Conservation (phyloP, 2,797 vertebrate genomes). For the Hipposideros larvatus region DNA sequence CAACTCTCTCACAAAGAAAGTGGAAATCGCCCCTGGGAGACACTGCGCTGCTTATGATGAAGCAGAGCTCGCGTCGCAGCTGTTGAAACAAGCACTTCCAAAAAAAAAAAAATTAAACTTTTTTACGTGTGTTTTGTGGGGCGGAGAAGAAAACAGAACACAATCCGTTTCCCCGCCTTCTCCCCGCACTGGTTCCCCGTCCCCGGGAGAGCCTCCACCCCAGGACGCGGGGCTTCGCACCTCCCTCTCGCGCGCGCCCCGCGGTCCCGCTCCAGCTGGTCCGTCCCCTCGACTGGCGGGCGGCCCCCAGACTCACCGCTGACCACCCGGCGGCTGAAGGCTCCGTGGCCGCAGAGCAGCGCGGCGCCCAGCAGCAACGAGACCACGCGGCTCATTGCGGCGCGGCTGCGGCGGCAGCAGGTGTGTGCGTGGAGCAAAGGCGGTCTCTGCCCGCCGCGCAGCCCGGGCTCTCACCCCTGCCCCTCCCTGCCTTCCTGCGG, state of each 20-base stretch:
- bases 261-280: background rate
- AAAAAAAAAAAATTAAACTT: constrained; percentile 12
- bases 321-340: constrained; percentile 85
- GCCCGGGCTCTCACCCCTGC: background rate
- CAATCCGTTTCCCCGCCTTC: accelerated
- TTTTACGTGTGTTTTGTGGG: background rate
- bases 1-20: constrained; percentile 20
- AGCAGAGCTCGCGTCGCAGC: background rate
- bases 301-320: constrained; percentile 86
- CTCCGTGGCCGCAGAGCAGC: constrained; percentile 82
- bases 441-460: background rate
- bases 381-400: constrained; percentile 67
- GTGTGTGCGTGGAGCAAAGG: background rate
- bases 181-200: background rate
- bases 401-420: constrained; percentile 64
- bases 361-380: constrained; percentile 77
- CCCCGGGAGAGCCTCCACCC: background rate
- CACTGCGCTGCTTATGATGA: accelerated
- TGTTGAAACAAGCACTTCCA: background rate
- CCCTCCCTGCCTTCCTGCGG: background rate
- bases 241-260: background rate
- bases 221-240: background rate
- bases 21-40: background rate
- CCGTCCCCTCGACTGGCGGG: accelerated
- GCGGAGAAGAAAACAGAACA: too few relatives aligned